A percentile compares a stretch with the other conserved stretches of the same genome.
These are phyloP conservation scores for Daboia siamensis DNA, from an alignment of 2,113 vertebrate species.

Conservation along the genomic window DNA sequence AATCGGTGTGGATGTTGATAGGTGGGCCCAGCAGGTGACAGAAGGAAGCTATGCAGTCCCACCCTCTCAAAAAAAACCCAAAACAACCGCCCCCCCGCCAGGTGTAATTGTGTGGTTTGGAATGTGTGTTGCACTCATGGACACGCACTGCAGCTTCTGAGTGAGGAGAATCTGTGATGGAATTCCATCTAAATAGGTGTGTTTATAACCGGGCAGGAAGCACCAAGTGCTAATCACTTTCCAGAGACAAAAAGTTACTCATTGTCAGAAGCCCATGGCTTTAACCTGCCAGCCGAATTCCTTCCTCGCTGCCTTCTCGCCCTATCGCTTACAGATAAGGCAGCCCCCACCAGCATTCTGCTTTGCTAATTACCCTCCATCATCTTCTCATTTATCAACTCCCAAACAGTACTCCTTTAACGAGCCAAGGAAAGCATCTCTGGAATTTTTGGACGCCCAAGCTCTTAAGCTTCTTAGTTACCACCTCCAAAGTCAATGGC, in stretches of 20 bases:
- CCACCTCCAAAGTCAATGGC: conserved; percentile 35
- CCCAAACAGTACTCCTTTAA: conserved; percentile 55
- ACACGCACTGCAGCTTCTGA: not conserved
- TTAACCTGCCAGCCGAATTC: conserved; percentile 57
- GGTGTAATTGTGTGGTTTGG: too few relatives aligned
- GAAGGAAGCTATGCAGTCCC: not conserved
- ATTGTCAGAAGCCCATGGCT: conserved; percentile 52
- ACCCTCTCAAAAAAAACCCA: too few relatives aligned
- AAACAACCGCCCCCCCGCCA: too few relatives aligned
- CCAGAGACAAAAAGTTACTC: conserved; percentile 63
- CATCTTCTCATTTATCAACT: conserved; percentile 55
- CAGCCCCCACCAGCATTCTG: conserved; percentile 5
- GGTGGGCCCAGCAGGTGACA: not conserved
- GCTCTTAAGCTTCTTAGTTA: conserved; percentile 40
- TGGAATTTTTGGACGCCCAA: conserved; percentile 42
- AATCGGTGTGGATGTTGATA: too few relatives aligned
- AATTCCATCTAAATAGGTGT: conserved; percentile 29
- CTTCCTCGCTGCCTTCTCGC: conserved; percentile 10
- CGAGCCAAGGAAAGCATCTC: conserved; percentile 49
- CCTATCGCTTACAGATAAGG: conserved; percentile 31
- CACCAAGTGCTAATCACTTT: conserved; percentile 28
- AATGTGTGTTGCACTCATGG: not conserved
- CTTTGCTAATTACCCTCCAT: conserved; percentile 34
- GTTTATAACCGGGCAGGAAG: conserved; percentile 33
- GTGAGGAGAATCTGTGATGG: not conserved